phyloP scores from a whole-genome alignment of 2,797 vertebrate genomes.

The Sandelia bainsii region DNA sequence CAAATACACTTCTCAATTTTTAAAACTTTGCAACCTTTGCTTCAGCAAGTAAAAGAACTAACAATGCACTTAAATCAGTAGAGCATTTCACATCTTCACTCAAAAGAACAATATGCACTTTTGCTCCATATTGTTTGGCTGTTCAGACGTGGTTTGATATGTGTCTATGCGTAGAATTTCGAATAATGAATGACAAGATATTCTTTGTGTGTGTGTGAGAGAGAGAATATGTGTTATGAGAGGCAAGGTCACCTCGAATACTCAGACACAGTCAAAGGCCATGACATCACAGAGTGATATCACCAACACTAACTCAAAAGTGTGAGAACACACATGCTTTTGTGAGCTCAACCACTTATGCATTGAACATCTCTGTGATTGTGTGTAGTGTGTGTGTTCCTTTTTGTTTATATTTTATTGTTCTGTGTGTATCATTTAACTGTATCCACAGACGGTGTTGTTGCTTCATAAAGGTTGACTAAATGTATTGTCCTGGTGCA shows the following conservation, averaged over 20 bases:
- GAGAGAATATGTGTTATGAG: conserved; percentile 2
- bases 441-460: background rate
- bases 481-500: conserved; percentile 26
- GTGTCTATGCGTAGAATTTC: background rate
- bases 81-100: too few species aligned
- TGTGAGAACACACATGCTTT: conserved; percentile 4
- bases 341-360: background rate
- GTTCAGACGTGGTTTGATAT: background rate
- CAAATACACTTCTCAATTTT: too few species aligned
- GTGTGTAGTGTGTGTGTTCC: background rate
- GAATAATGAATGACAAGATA: background rate
- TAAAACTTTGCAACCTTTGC: background rate
- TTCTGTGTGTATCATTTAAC: background rate
- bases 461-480: conserved; percentile 2
- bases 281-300: conserved; percentile 48
- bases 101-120: too few species aligned
- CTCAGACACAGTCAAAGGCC: conserved; percentile 26
- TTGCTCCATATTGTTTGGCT: background rate
- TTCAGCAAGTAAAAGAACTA: background rate
- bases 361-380: background rate
- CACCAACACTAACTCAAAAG: conserved; percentile 1
- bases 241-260: conserved; percentile 24
- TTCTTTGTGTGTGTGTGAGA: background rate
- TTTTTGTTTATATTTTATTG: background rate
- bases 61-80: too few species aligned